Conservation (phyloP, 1,140 invertebrate species). For the Drosophila albomicans region DNA sequence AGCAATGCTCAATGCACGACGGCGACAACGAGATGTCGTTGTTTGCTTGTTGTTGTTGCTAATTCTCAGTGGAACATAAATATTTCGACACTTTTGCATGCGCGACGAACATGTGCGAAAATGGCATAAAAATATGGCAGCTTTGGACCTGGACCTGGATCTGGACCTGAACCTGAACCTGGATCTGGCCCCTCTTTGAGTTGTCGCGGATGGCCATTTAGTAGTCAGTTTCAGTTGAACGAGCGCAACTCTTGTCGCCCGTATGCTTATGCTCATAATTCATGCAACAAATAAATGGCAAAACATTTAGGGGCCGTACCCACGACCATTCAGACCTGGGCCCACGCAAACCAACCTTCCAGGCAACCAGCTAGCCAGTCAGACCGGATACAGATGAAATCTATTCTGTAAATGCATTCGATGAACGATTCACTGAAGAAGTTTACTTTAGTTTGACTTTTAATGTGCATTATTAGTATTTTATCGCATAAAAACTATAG, state of each 20-base stretch:
- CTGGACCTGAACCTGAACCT: slow-evolving; percentile 7
- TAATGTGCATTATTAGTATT: background rate
- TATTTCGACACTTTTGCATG: slow-evolving; percentile 82
- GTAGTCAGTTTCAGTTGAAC: slow-evolving; percentile 21
- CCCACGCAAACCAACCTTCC: slow-evolving; percentile 50
- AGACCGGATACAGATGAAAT: slow-evolving; percentile 47
- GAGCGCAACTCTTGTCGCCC: slow-evolving; percentile 55
- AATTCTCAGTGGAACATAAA: slow-evolving; percentile 75
- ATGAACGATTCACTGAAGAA: slow-evolving; percentile 26
- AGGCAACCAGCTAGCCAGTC: no score
- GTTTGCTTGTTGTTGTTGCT: slow-evolving; percentile 56
- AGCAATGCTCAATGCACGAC: slow-evolving; percentile 77
- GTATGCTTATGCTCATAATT: slow-evolving; percentile 77
- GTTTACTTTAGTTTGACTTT: slow-evolving; percentile 36
- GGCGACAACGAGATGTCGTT: slow-evolving; percentile 52
- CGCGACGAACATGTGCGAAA: slow-evolving; percentile 75
- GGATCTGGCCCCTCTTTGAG: background rate
- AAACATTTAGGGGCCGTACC: slow-evolving; percentile 37
- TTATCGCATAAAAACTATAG: no score
- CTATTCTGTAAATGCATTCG: slow-evolving; percentile 12
- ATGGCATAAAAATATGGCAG: slow-evolving; percentile 83
- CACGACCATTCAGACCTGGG: slow-evolving; percentile 3
- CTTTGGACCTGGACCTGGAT: slow-evolving; percentile 15
- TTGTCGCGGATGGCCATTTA: slow-evolving; percentile 62
- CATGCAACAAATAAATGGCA: slow-evolving; percentile 80